Conservation (phyloP, 2,888 invertebrate species). For the Coronaproctus castanopsis region DNA sequence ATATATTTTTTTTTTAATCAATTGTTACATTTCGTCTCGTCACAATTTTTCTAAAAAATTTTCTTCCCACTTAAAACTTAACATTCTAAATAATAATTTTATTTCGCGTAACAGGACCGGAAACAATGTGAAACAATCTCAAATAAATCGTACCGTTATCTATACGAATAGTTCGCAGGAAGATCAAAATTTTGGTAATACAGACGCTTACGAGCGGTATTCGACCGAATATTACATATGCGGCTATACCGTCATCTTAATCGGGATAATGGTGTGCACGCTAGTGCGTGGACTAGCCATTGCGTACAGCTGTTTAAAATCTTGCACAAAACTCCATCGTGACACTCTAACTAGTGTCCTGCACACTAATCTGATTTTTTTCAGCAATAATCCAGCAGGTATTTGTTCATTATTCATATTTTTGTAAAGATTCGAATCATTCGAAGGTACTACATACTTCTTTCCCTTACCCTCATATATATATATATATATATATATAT, state of each 20-base stretch:
- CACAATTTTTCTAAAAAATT: no score
- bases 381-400: slow-evolving; percentile 66
- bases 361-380: slow-evolving; percentile 57
- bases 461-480: no score
- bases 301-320: slow-evolving; percentile 50
- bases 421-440: not conserved
- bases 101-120: not conserved
- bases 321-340: slow-evolving; percentile 53
- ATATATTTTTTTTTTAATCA: no score
- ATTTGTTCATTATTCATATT: slow-evolving; percentile 18
- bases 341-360: slow-evolving; percentile 55
- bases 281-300: slow-evolving; percentile 41
- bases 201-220: not conserved
- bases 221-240: slow-evolving; percentile 6
- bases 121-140: not conserved
- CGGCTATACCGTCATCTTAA: slow-evolving; percentile 7
- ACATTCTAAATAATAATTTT: no score
- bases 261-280: slow-evolving; percentile 13
- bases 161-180: not conserved
- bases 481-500: no score
- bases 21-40: no score
- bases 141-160: not conserved
- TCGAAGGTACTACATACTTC: not conserved
- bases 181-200: not conserved
- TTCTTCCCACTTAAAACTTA: no score